phyloP scores from a whole-genome alignment of 2,888 invertebrate species.

The Phortica magna region DNA sequence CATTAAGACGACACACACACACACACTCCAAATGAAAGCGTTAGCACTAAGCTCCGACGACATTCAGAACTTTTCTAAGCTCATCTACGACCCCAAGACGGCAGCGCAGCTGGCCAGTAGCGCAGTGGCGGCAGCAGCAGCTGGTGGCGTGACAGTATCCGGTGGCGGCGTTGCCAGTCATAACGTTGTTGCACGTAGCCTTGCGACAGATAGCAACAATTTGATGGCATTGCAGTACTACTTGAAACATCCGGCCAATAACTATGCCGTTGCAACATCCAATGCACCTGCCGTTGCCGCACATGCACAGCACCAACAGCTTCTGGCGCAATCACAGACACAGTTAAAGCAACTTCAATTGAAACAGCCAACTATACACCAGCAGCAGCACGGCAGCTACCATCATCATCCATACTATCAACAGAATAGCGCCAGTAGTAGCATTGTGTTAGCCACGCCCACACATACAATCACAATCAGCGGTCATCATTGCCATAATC shows the following conservation, averaged over 20 bases:
- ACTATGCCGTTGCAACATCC: conserved; percentile 36
- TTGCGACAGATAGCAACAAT: conserved; percentile 58
- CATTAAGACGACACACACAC: neutral
- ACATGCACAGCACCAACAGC: conserved; percentile 55
- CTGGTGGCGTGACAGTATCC: conserved; percentile 46
- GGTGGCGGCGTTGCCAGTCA: neutral
- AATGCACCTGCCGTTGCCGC: conserved; percentile 35
- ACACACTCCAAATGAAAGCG: conserved; percentile 71
- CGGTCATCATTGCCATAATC: conserved; percentile 41
- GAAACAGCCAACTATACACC: conserved; percentile 74
- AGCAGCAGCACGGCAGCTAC: conserved; percentile 68
- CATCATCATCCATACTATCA: conserved; percentile 74
- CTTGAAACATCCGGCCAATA: conserved; percentile 72
- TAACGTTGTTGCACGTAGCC: conserved; percentile 3
- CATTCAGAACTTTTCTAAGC: conserved; percentile 73
- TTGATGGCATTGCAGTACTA: conserved; percentile 75
- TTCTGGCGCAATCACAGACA: conserved; percentile 71
- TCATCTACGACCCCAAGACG: conserved; percentile 71
- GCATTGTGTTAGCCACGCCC: conserved; percentile 47
- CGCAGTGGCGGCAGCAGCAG: conserved; percentile 63
- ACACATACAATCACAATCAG: conserved; percentile 42
- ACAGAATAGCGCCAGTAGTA: conserved; percentile 46
- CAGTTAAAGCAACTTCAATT: conserved; percentile 72
- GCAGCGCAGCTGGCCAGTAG: conserved; percentile 65
- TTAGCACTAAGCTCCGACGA: conserved; percentile 71